Percentiles rank a stretch among this genome's conserved stretches.
Conservation (phyloP, 2,888 invertebrate species). For the Pristionchus entomophagus region DNA sequence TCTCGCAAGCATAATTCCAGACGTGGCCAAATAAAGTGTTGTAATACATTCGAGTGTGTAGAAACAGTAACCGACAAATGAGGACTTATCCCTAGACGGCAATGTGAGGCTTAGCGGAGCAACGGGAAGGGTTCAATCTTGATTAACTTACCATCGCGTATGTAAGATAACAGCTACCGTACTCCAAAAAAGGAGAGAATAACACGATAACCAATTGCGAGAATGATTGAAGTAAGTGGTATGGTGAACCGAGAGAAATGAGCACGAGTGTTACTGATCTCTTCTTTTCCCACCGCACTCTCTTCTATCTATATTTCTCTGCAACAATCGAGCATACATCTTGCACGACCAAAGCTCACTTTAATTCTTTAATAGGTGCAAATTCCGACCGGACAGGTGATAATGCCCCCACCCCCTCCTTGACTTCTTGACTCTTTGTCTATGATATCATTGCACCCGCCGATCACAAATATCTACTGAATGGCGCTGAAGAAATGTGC, state of each 20-base stretch:
- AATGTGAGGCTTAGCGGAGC: too few relatives aligned
- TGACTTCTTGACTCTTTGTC: neutral
- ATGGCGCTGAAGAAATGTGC: neutral
- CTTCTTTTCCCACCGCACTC: too few relatives aligned
- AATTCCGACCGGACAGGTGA: conserved; percentile 2
- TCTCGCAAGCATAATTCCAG: neutral
- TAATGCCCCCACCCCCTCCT: neutral
- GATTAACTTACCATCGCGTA: too few relatives aligned
- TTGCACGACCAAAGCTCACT: conserved; percentile 14
- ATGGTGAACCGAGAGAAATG: conserved; percentile 5
- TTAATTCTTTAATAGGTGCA: conserved; percentile 22
- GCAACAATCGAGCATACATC: neutral
- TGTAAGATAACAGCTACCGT: too few relatives aligned
- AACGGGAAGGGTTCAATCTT: too few relatives aligned
- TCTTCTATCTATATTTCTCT: conserved; percentile 8
- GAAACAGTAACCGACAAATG: too few relatives aligned
- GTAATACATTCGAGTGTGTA: neutral
- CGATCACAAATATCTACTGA: neutral
- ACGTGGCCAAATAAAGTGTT: conserved; percentile 30
- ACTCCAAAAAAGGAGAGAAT: neutral
- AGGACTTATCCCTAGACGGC: too few relatives aligned
- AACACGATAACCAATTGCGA: conserved; percentile 19
- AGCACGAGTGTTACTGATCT: conserved; percentile 34
- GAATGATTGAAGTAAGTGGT: neutral
- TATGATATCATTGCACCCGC: conserved; percentile 6